Base-by-base conservation (phyloP, 2,888 invertebrate genomes). In the Gymnoscelis rufifasciata region DNA sequence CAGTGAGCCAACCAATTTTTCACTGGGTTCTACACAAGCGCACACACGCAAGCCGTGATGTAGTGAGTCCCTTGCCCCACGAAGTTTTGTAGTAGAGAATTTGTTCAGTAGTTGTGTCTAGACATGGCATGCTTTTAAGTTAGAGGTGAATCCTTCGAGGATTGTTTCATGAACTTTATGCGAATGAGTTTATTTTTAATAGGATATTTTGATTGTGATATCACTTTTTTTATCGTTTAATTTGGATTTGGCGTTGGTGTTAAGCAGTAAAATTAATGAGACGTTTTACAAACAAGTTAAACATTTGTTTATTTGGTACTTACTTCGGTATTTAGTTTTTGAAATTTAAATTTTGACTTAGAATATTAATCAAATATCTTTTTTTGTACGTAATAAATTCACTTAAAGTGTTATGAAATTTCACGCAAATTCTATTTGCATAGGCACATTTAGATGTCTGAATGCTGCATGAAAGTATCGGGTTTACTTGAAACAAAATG, bases 81-180 rank as follows among this genome's bases (percentile, higher is more conserved):
- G 80, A 79, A 88, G 78, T 87, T 87, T 86, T 71, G 81, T 84
- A 80, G 79, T 79, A 84, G 75, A 76, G 72, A 84, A 83, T 86
- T 87, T 84, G 83, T 84, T 82, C 81, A 67, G 78, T 83, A 82
- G 83, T 80, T 74, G 79, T 79, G 87, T 87, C 87, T 87, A 87
- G 88, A 86, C 88, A 83, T 73, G 79, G 74, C 74, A 83, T 74
- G 81, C 78, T 82, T 83, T 77, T 80, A 78, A 80, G 71, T 80
- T 79, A 68, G 75, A 78, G 78, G 78, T 74, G 81, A 78, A 81
- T 83, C 80, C 77, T 74, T 67, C 53, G 75, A 75, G 77, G 75
- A 62, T 78, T 71, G 67, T 72, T 73, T 71, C 58, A 71, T 72
- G 65, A 74, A 74, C 69, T 75, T 71, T 60, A 64, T 59, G 58